Evolutionary conservation across 2,113 vertebrate species (phyloP).

Genomic region (Neomonachus schauinslandi): DNA sequence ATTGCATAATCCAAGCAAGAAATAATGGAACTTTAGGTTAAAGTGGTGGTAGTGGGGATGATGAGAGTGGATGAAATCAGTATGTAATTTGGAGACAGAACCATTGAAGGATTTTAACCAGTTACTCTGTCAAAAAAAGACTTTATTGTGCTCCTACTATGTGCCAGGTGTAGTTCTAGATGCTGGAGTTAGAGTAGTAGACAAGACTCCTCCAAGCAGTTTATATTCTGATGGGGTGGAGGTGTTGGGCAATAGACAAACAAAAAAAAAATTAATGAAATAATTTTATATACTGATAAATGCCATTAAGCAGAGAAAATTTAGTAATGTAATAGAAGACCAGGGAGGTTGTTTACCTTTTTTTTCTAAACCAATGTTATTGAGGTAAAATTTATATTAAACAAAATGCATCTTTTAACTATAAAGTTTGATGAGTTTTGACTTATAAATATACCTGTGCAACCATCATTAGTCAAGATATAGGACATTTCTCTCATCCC

Average conservation of each 20-base stretch:
- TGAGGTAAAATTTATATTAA: not conserved
- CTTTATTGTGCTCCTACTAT: not conserved
- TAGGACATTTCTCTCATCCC: not conserved
- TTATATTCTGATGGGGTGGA: not conserved
- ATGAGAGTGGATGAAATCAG: not conserved
- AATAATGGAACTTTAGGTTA: not conserved
- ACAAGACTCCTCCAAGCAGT: not conserved
- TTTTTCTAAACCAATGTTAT: not conserved
- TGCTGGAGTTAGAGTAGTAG: not conserved
- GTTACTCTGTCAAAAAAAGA: not conserved
- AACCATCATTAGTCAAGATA: not conserved
- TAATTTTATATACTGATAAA: not conserved
- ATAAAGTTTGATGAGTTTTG: not conserved
- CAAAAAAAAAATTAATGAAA: not conserved
- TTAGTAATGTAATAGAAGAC: not conserved
- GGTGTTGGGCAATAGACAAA: not conserved
- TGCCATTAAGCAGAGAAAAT: constrained; percentile 17
- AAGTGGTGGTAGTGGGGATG: not conserved
- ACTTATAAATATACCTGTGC: not conserved
- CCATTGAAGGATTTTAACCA: not conserved
- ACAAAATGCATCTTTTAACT: not conserved
- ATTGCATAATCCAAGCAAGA: not conserved
- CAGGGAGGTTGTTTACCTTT: not conserved
- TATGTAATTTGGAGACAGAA: not conserved
- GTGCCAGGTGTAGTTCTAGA: not conserved